Percentiles rank a stretch among this genome's conserved stretches.
These are phyloP conservation scores for Sebastes taczanowskii DNA, from an alignment of 2,797 vertebrate species.

Conservation along the genomic window DNA sequence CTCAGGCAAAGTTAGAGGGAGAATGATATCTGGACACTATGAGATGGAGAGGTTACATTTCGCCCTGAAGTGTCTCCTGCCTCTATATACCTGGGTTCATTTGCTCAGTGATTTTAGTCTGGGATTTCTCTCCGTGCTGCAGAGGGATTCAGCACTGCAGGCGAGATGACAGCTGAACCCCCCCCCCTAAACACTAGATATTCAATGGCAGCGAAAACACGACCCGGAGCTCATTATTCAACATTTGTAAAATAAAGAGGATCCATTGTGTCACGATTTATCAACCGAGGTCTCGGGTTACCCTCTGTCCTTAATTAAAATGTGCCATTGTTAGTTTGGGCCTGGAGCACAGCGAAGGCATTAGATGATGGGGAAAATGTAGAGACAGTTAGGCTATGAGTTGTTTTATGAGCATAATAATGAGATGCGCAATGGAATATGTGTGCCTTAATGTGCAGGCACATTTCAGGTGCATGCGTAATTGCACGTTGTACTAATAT, in stretches of 20 bases:
- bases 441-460: background rate
- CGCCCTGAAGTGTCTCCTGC: conserved; percentile 4
- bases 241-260: conserved; percentile 37
- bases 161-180: conserved; percentile 5
- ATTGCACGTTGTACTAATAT: background rate
- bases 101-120: background rate
- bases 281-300: background rate
- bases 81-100: background rate
- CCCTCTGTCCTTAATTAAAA: conserved; percentile 50
- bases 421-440: background rate
- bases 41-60: conserved; percentile 25
- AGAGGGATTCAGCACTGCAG: conserved; percentile 3
- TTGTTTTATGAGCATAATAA: conserved; percentile 18
- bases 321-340: conserved; percentile 13
- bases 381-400: background rate
- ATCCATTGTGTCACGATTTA: conserved; percentile 19
- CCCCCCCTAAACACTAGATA: conserved; percentile 9
- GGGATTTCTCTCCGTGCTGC: conserved; percentile 19
- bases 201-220: conserved; percentile 17
- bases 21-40: background rate
- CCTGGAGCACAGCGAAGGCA: background rate
- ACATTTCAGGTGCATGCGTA: background rate
- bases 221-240: conserved; percentile 52
- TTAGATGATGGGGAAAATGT: background rate
- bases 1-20: conserved; percentile 12